Percentiles rank a stretch among this genome's conserved stretches.
phyloP scores from a whole-genome alignment of 2,888 invertebrate genomes.

The Drosophila subsilvestris region DNA sequence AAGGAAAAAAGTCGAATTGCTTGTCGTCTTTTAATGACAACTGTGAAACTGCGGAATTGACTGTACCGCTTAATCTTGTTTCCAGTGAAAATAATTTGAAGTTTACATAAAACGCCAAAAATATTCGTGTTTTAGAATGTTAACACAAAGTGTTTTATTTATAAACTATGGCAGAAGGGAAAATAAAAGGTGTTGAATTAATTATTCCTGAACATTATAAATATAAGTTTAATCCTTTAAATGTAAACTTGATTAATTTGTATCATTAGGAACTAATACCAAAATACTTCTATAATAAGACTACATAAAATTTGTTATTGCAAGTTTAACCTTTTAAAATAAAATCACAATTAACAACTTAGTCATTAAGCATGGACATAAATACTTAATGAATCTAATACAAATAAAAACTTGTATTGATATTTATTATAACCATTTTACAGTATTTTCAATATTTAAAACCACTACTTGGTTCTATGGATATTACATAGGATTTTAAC shows the following conservation, averaged over 20 bases:
- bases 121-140: conserved; percentile 47
- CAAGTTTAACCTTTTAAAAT: conserved; percentile 63
- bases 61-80: conserved; percentile 78
- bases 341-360: conserved; percentile 61
- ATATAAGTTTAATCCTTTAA: conserved; percentile 60
- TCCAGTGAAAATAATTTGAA: conserved; percentile 79
- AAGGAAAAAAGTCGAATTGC: conserved; percentile 63
- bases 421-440: conserved; percentile 74
- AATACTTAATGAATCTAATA: conserved; percentile 73
- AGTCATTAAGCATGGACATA: conserved; percentile 73
- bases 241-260: conserved; percentile 64
- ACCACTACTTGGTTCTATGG: conserved; percentile 36
- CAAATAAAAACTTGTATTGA: conserved; percentile 62
- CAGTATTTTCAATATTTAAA: conserved; percentile 79
- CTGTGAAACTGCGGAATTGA: conserved; percentile 67
- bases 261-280: conserved; percentile 77
- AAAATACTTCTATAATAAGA: conserved; percentile 61
- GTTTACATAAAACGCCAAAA: conserved; percentile 80
- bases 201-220: conserved; percentile 43
- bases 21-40: conserved; percentile 63
- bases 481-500: conserved; percentile 36
- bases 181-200: conserved; percentile 40
- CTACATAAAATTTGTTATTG: conserved; percentile 44
- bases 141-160: conserved; percentile 68
- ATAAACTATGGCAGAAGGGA: conserved; percentile 49